phyloP scores from a whole-genome alignment of 2,797 vertebrate species.

The Yasuhikotakia modesta region DNA sequence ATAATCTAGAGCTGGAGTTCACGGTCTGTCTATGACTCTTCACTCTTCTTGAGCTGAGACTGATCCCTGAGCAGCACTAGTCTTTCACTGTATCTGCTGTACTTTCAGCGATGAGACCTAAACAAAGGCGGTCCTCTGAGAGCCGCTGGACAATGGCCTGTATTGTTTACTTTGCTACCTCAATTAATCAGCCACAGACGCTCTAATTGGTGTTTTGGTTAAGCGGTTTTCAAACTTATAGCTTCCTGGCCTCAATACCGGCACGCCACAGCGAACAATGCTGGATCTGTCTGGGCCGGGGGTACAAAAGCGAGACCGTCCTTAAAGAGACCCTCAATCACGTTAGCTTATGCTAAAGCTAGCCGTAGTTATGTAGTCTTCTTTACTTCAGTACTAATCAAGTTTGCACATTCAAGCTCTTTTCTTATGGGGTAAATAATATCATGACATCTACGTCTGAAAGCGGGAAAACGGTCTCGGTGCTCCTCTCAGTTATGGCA shows the following conservation, averaged over 20 bases:
- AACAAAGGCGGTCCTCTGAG: slow-evolving; percentile 68
- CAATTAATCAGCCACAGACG: slow-evolving; percentile 70
- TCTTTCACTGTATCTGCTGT: slow-evolving; percentile 49
- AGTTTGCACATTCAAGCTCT: slow-evolving; percentile 33
- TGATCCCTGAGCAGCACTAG: slow-evolving; percentile 3
- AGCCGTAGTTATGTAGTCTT: slow-evolving; percentile 2
- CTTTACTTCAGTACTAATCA: neutral
- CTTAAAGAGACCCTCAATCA: slow-evolving; percentile 42
- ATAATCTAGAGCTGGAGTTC: neutral
- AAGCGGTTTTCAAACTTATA: slow-evolving; percentile 86
- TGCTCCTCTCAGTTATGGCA: slow-evolving; percentile 73
- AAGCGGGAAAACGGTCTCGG: slow-evolving; percentile 29
- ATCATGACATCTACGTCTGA: slow-evolving; percentile 23
- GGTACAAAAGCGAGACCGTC: slow-evolving; percentile 63
- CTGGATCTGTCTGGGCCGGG: slow-evolving; percentile 68
- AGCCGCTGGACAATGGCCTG: slow-evolving; percentile 68
- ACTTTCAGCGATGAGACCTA: slow-evolving; percentile 63
- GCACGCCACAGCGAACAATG: slow-evolving; percentile 70
- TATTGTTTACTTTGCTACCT: slow-evolving; percentile 72
- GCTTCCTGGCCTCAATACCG: slow-evolving; percentile 69
- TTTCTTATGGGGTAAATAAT: slow-evolving; percentile 28
- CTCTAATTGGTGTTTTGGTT: slow-evolving; percentile 85
- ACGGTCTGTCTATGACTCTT: neutral
- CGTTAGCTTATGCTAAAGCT: neutral
- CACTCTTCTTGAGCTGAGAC: neutral